Evolutionary conservation across 2,797 vertebrate species (phyloP), one percentile per base, ranked within the genome.

Genomic region (Melopsittacus undulatus): DNA sequence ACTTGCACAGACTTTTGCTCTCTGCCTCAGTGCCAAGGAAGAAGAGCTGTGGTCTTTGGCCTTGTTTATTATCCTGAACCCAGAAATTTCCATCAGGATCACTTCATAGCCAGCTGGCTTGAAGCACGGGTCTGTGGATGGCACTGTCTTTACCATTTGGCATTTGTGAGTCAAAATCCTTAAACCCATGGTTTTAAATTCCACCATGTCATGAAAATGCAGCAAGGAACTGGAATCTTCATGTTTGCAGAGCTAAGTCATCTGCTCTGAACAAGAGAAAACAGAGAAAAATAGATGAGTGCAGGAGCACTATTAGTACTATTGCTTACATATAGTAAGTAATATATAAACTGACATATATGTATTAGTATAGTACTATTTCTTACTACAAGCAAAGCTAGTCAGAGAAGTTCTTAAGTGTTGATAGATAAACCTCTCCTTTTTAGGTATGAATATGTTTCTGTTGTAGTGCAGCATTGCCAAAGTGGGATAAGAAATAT

Each of bases 381-480:
- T 62, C 27, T 20, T 5, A 32, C 16, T 32, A 75, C 51, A 91
- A 94, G 20, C 34, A 91, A 82, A 92, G 22, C 36, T 68, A 17
- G 43, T 62, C 30, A 57, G 54, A 75, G 38, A 62, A 40, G 24
- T 52, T 89, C 63, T 86, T 48, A 54, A 52, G 24, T 73, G 9
- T 51, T 89, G 61, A 59, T 90, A 43, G 57, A 22, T 26, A 85
- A 72, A 62, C 26, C 12, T 32, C 38, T 93, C 77, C 46, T 87
- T 94, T 94, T 86, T 74, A 80, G 81, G 15, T 82, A 67, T 68
- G 89, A 94, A 36, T 43, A 10, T 51, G 40, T 61, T 42, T 95
- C 79, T 80, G 29, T 78, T 80, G 67, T 32, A 79, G 49, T 57
- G 36, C 42, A 89, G 77, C 12, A 11, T 36, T 89, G 83, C 92